phyloP scores from a whole-genome alignment of 64 coral and sea anemone genomes.

The Trachythela sp. region DNA sequence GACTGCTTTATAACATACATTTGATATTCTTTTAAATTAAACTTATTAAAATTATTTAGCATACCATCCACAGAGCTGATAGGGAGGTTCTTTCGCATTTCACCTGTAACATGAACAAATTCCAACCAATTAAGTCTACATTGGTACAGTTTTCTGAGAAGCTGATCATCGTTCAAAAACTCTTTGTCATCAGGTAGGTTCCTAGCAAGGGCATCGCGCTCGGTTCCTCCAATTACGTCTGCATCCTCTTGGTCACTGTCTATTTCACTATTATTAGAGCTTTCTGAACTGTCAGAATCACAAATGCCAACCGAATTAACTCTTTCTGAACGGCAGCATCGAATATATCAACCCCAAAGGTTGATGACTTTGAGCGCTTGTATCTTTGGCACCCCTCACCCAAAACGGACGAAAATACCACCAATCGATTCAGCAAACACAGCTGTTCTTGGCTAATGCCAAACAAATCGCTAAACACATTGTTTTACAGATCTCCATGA shows the following conservation, averaged over 20 bases:
- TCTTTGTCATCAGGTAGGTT: no score
- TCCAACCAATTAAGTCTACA: neutral
- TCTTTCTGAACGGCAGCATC: no score
- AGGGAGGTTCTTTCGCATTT: neutral
- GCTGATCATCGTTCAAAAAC: neutral
- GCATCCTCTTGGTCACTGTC: neutral
- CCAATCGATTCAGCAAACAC: no score
- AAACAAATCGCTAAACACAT: no score
- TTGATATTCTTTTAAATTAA: neutral
- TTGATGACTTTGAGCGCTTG: no score
- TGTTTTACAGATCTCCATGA: no score
- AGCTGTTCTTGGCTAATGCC: no score
- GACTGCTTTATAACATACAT: conserved; percentile 1
- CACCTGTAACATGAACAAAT: neutral
- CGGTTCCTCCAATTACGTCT: neutral
- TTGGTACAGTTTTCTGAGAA: neutral
- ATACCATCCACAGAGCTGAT: neutral
- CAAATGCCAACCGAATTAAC: neutral
- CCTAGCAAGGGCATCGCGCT: neutral
- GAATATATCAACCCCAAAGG: no score
- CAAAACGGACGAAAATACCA: no score
- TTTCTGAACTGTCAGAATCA: neutral
- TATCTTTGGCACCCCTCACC: no score
- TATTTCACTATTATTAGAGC: no score
- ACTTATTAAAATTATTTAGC: neutral